Evolutionary conservation across 2,113 vertebrate genomes (phyloP), one percentile per base, ranked within the genome.

Genomic region (Pungitius pungitius): DNA sequence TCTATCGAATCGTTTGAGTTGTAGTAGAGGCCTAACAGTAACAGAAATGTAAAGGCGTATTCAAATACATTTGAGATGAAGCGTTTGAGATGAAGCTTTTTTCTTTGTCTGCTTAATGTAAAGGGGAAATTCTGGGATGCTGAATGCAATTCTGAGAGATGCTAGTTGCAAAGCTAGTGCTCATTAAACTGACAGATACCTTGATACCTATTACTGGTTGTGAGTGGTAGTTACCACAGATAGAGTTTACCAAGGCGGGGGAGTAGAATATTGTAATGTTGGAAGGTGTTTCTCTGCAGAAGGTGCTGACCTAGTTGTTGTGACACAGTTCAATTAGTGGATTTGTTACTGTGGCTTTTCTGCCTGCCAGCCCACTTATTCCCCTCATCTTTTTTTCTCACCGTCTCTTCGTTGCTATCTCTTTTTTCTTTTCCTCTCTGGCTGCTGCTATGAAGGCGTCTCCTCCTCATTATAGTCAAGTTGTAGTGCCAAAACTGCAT

Each of bases 221-320:
- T 59, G 42, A 60, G 26, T 15, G 10, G 27, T 54, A 60, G 37
- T 59, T 59, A 69, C 40, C 14, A 8, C 49, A 0, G 0, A 17
- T 26, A 13, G 10, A 37, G n/a, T 12, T 4, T 8, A 59, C 52
- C n/a, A n/a, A 63, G 60, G 9, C 39, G 9, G 18, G 35, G 54
- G 10, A 20, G 55, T 26, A 70, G 40, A n/a, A 9, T 40, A 51
- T 15, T 35, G 35, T 17, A 52, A 59, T 40, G 11, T 66, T 40
- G 11, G 61, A 66, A 62, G 33, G 60, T 78, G 75, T 65, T 70
- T 78, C 47, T 67, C 9, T 74, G 42, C 14, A 40, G 17, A 76
- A 22, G 49, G 61, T 67, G 71, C 61, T 79, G 71, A 79, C 71
- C 71, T 58, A 79, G 35, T 76, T 75, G 76, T 51, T 83, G 63